These are phyloP conservation scores for Aspiorhynchus laticeps DNA, from an alignment of 2,113 vertebrate genomes.

Conservation along the genomic window DNA sequence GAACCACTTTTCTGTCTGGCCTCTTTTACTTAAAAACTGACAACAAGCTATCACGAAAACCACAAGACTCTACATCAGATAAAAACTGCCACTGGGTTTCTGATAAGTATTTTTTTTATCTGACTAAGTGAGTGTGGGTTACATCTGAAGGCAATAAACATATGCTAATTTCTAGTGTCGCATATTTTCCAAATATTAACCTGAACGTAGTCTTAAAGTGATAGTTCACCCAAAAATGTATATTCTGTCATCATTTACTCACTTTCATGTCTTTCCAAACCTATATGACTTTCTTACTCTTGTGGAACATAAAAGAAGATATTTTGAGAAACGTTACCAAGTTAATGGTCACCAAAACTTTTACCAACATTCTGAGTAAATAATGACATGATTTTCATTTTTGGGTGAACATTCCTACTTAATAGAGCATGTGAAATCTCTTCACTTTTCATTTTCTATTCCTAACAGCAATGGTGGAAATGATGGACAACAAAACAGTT, in stretches of 20 bases:
- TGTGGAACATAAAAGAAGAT: background rate
- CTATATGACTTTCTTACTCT: background rate
- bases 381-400: background rate
- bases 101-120: background rate
- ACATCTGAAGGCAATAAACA: background rate
- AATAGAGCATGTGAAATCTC: background rate
- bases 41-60: background rate
- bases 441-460: background rate
- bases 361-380: background rate
- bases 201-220: background rate
- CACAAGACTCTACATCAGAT: background rate
- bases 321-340: background rate
- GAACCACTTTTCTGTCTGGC: background rate
- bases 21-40: background rate
- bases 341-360: background rate
- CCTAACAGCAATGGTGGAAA: constrained; percentile 63
- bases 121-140: background rate
- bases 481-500: constrained; percentile 67
- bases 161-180: background rate
- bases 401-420: background rate
- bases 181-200: background rate
- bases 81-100: background rate
- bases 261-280: background rate
- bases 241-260: background rate
- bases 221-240: background rate